phyloP scores from a whole-genome alignment of 1,140 invertebrate species.

The Bombyx mori region DNA sequence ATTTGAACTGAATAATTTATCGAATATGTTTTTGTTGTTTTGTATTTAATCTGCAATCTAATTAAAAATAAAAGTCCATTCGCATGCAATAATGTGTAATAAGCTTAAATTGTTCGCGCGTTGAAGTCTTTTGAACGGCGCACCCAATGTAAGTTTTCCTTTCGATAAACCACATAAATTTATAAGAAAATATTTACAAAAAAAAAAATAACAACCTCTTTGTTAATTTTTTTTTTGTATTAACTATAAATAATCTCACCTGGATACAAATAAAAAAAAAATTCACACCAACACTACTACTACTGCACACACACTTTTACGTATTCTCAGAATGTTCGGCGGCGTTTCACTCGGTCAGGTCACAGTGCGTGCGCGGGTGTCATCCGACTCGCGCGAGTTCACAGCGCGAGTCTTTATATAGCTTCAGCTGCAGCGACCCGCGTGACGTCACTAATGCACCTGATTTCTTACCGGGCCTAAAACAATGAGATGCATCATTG shows the following conservation, averaged over 20 bases:
- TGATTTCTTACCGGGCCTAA: slow-evolving; percentile 13
- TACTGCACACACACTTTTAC: slow-evolving; percentile 37
- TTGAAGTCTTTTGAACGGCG: no score
- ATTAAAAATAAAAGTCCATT: no score
- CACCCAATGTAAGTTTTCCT: no score
- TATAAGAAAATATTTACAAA: no score
- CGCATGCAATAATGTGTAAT: no score
- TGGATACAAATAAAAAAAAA: slow-evolving; percentile 30
- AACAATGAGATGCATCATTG: slow-evolving; percentile 8
- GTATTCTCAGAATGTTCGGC: slow-evolving; percentile 19
- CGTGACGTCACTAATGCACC: slow-evolving; percentile 29
- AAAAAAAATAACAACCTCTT: no score
- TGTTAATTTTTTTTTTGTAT: not conserved
- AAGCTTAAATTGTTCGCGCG: no score
- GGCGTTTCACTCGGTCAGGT: slow-evolving; percentile 26
- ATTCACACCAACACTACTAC: slow-evolving; percentile 28
- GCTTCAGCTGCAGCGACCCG: slow-evolving; percentile 29
- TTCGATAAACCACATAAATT: no score
- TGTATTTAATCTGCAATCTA: no score
- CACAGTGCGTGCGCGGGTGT: slow-evolving; percentile 42
- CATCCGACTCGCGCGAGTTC: slow-evolving; percentile 43
- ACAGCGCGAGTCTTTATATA: slow-evolving; percentile 65
- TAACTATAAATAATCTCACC: slow-evolving; percentile 32
- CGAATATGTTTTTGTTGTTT: no score
- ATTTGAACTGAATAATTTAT: no score